Evolutionary conservation across 2,113 vertebrate species (phyloP).

Genomic region (Lathamus discolor): DNA sequence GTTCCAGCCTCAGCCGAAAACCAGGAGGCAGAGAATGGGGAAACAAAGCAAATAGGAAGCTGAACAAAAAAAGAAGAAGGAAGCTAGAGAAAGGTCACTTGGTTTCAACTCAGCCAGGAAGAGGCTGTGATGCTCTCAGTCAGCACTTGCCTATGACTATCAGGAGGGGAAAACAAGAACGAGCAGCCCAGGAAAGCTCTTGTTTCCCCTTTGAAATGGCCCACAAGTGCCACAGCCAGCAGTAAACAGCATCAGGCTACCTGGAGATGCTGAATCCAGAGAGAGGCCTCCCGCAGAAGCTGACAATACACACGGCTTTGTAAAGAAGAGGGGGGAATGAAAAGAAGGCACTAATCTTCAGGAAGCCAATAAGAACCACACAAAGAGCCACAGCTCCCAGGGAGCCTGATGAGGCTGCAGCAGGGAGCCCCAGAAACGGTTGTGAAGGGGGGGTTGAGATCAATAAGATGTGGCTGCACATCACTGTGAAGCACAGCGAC

Average conservation of each 20-base stretch:
- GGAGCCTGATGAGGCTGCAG: neutral
- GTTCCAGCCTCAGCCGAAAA: neutral
- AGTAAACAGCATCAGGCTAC: neutral
- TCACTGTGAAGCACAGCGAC: neutral
- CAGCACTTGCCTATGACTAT: neutral
- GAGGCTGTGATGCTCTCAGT: neutral
- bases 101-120: neutral
- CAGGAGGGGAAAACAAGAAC: neutral
- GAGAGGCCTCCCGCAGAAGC: neutral
- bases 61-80: neutral
- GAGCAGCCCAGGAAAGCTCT: neutral
- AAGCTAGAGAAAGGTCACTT: neutral
- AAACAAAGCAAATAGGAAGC: neutral
- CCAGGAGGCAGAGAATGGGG: neutral
- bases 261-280: neutral
- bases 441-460: accelerated
- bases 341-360: neutral
- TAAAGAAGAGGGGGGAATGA: accelerated
- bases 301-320: neutral
- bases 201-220: neutral
- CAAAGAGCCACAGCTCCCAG: accelerated
- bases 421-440: accelerated
- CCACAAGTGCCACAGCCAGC: neutral
- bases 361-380: neutral
- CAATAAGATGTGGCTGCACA: neutral